phyloP scores from a whole-genome alignment of 2,797 vertebrate genomes.

The Macroramphosus scolopax region DNA sequence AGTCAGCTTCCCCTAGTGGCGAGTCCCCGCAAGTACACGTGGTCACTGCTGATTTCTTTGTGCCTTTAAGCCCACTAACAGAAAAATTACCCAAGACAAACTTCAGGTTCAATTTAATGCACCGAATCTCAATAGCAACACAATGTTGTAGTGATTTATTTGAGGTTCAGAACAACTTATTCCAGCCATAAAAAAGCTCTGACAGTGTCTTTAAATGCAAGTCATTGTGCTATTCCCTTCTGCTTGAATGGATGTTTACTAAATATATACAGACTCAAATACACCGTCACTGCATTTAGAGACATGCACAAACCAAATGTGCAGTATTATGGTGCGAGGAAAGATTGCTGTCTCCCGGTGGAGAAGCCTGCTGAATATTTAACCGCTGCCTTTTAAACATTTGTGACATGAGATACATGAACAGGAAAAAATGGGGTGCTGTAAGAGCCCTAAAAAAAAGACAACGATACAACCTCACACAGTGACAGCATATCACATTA shows the following conservation, averaged over 20 bases:
- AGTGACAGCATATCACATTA: background rate
- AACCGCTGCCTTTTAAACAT: background rate
- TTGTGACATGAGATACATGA: background rate
- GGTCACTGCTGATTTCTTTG: too few relatives aligned
- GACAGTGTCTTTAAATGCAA: conserved; percentile 33
- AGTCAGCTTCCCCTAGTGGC: conserved; percentile 38
- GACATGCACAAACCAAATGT: background rate
- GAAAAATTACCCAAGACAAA: background rate
- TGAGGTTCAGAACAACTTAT: conserved; percentile 9
- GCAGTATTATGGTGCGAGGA: background rate
- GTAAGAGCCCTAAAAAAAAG: too few relatives aligned
- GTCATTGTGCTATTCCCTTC: background rate
- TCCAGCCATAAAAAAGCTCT: conserved; percentile 14
- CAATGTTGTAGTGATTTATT: conserved; percentile 40
- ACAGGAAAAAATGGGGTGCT: background rate
- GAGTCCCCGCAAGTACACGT: background rate
- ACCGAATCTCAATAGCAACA: background rate
- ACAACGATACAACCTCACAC: too few relatives aligned
- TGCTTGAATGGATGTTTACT: too few relatives aligned
- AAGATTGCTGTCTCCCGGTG: background rate
- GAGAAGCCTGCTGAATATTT: background rate
- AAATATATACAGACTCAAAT: background rate
- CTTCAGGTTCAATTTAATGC: background rate
- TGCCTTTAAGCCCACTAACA: too few relatives aligned
- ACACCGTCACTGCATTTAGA: background rate